A percentile compares a stretch with the other conserved stretches of the same genome.
These are phyloP conservation scores for Priocnemis perturbator DNA, from an alignment of 2,888 invertebrate species.

Conservation along the genomic window DNA sequence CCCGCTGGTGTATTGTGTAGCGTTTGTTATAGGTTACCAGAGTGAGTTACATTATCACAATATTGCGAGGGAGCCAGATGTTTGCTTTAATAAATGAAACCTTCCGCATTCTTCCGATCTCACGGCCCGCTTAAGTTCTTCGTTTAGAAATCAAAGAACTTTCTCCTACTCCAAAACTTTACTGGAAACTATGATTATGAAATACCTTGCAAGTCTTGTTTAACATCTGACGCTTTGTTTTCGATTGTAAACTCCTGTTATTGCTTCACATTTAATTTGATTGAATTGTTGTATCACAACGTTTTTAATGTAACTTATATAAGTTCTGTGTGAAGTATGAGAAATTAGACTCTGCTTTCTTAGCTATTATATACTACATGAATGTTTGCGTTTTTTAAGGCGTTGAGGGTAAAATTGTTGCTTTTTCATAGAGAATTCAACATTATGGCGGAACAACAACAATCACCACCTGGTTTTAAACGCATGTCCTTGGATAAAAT, in stretches of 20 bases:
- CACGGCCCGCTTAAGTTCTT: background rate
- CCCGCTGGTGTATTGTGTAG: slow-evolving; percentile 21
- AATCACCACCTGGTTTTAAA: slow-evolving; percentile 63
- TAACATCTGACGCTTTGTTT: too few species aligned
- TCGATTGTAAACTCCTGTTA: too few species aligned
- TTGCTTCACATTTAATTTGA: too few species aligned
- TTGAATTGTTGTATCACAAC: background rate
- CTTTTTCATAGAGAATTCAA: slow-evolving; percentile 31
- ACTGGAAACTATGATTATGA: background rate
- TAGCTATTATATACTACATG: too few species aligned
- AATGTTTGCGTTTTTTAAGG: background rate
- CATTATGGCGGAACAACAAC: slow-evolving; percentile 64
- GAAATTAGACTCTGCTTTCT: background rate
- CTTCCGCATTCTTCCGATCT: background rate
- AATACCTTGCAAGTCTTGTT: background rate
- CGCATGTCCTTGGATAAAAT: slow-evolving; percentile 77
- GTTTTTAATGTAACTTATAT: background rate
- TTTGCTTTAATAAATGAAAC: background rate
- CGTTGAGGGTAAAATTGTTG: background rate
- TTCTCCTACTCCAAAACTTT: background rate
- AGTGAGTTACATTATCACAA: slow-evolving; percentile 13
- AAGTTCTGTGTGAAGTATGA: background rate
- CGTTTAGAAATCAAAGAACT: background rate
- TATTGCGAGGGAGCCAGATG: slow-evolving; percentile 6
- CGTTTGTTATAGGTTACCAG: slow-evolving; percentile 48